These are phyloP conservation scores for Montipora efflorescens DNA, from an alignment of 64 coral and sea anemone genomes.

Conservation along the genomic window DNA sequence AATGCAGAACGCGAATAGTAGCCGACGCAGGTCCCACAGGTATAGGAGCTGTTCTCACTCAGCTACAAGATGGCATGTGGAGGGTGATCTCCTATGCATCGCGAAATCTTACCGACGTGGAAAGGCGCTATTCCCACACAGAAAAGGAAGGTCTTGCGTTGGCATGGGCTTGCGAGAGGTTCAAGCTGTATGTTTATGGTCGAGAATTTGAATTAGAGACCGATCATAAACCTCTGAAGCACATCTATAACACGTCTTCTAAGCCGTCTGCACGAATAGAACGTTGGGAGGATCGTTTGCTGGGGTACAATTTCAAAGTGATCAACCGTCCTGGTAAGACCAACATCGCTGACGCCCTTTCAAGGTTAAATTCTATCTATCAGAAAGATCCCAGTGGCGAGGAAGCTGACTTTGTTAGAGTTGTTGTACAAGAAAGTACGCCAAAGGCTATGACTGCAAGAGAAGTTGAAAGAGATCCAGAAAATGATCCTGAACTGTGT, in stretches of 20 bases:
- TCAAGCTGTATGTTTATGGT: conserved; percentile 9
- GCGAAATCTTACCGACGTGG: conserved; percentile 34
- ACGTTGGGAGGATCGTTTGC: neutral
- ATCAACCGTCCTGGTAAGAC: neutral
- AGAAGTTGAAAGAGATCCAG: conserved; percentile 15
- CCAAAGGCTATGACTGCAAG: conserved; percentile 33
- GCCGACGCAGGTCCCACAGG: conserved; percentile 33
- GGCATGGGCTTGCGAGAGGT: neutral
- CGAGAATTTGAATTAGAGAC: conserved; percentile 4
- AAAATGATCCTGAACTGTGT: conserved; percentile 10
- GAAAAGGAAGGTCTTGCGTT: conserved; percentile 43
- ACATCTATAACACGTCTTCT: no score
- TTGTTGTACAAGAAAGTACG: neutral
- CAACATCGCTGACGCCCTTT: conserved; percentile 20
- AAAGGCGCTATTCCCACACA: conserved; percentile 50
- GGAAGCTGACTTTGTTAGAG: conserved; percentile 4
- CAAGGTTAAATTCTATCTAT: conserved; percentile 13
- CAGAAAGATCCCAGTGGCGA: conserved; percentile 35
- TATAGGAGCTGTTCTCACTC: conserved; percentile 30
- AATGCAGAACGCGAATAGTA: conserved; percentile 42
- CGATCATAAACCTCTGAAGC: no score
- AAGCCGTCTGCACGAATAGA: conserved; percentile 15
- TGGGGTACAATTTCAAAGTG: conserved; percentile 15
- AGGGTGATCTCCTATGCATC: conserved; percentile 49
- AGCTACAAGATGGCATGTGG: conserved; percentile 37